Percentiles rank a stretch among this genome's conserved stretches.
Evolutionary conservation across 2,113 vertebrate species (phyloP).

Genomic region (Antigone vipio): DNA sequence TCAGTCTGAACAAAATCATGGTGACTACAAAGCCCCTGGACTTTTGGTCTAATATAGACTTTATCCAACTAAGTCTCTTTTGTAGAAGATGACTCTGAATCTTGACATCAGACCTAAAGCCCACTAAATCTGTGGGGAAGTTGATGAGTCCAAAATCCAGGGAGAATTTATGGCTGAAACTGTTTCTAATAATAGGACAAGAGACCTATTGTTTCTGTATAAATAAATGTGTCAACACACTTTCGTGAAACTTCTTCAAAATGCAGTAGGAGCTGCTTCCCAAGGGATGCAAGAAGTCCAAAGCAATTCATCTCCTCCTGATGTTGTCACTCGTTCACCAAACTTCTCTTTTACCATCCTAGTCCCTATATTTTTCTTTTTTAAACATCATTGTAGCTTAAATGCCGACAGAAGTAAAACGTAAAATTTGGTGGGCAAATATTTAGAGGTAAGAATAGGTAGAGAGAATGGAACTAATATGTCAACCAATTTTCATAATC

Average conservation of each 20-base stretch:
- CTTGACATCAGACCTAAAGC: neutral
- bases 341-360: neutral
- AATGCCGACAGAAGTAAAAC: neutral
- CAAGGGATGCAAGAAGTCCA: neutral
- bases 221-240: neutral
- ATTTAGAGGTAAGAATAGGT: neutral
- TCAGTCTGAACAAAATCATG: neutral
- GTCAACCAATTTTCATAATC: neutral
- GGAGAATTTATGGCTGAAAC: neutral
- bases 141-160: neutral
- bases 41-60: neutral
- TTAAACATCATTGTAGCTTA: neutral
- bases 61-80: neutral
- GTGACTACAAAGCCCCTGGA: neutral
- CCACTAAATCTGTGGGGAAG: neutral
- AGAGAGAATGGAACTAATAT: neutral
- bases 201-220: neutral
- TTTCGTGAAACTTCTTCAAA: neutral
- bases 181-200: neutral
- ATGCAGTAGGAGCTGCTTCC: neutral
- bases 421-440: neutral
- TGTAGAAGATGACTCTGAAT: neutral
- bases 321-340: neutral
- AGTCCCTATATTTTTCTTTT: neutral
- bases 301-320: neutral